Evolutionary conservation across 2,888 invertebrate species (phyloP).

Genomic region (Carpatolechia fugitivella): DNA sequence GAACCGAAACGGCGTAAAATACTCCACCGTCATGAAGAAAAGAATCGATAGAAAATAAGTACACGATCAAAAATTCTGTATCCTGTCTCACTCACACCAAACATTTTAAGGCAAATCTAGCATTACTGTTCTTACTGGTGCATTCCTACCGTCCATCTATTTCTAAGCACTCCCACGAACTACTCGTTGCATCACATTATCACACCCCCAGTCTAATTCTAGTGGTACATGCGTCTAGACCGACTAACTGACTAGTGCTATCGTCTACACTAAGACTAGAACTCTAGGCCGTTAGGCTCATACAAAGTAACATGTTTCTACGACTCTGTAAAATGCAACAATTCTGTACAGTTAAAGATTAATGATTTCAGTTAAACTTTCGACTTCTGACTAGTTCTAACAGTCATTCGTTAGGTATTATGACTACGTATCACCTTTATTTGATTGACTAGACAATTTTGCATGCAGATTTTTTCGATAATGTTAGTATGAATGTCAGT

Average conservation of each 20-base stretch:
- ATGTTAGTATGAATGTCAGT: too few relatives aligned
- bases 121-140: conserved; percentile 21
- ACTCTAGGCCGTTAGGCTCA: neutral
- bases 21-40: too few relatives aligned
- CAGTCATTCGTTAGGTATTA: too few relatives aligned
- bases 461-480: too few relatives aligned
- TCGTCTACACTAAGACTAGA: neutral
- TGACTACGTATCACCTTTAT: too few relatives aligned
- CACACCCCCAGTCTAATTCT: conserved; percentile 58
- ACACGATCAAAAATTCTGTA: too few relatives aligned
- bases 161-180: conserved; percentile 47
- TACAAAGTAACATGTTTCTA: neutral
- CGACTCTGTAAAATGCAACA: neutral
- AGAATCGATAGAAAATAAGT: too few relatives aligned
- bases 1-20: too few relatives aligned
- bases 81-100: conserved; percentile 35
- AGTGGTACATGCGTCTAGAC: conserved; percentile 34
- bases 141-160: conserved; percentile 25
- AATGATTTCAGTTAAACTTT: too few relatives aligned
- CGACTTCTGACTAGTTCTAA: too few relatives aligned
- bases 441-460: too few relatives aligned
- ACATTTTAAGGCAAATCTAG: conserved; percentile 44
- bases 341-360: too few relatives aligned
- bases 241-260: conserved; percentile 27
- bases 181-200: conserved; percentile 57